phyloP scores from a whole-genome alignment of 2,113 vertebrate genomes.

The Urocolius indicus region DNA sequence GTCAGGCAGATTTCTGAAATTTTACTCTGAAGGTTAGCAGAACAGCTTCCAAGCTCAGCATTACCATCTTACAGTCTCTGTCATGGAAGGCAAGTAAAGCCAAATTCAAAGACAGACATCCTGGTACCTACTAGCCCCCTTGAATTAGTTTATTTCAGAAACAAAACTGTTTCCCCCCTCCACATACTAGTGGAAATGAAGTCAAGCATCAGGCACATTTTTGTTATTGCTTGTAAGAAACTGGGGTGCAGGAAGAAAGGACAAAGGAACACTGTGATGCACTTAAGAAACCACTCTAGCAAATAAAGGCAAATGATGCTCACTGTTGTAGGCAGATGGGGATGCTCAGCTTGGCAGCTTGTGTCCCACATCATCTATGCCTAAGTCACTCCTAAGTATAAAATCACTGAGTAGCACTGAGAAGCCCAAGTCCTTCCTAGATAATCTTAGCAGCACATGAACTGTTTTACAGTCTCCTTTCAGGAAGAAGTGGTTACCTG shows the following conservation, averaged over 20 bases:
- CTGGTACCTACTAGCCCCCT: background rate
- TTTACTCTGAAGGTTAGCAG: background rate
- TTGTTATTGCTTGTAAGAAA: background rate
- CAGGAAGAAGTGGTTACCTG: background rate
- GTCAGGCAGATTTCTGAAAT: background rate
- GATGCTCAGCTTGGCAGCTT: background rate
- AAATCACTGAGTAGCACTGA: background rate
- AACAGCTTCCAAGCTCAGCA: background rate
- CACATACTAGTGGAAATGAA: background rate
- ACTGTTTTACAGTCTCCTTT: background rate
- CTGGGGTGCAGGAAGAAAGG: rapidly evolving
- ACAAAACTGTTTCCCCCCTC: background rate
- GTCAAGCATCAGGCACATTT: background rate
- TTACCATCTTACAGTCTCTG: background rate
- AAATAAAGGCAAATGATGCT: background rate
- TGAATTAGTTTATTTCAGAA: background rate
- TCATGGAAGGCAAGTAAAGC: background rate
- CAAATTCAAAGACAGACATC: background rate
- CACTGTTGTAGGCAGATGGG: background rate
- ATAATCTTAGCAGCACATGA: background rate
- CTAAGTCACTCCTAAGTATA: background rate
- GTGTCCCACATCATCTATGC: background rate
- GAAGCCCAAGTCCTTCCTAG: background rate
- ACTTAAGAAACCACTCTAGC: background rate
- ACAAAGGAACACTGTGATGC: background rate